phyloP scores from a whole-genome alignment of 2,888 invertebrate genomes.

The Callinectes sapidus region DNA sequence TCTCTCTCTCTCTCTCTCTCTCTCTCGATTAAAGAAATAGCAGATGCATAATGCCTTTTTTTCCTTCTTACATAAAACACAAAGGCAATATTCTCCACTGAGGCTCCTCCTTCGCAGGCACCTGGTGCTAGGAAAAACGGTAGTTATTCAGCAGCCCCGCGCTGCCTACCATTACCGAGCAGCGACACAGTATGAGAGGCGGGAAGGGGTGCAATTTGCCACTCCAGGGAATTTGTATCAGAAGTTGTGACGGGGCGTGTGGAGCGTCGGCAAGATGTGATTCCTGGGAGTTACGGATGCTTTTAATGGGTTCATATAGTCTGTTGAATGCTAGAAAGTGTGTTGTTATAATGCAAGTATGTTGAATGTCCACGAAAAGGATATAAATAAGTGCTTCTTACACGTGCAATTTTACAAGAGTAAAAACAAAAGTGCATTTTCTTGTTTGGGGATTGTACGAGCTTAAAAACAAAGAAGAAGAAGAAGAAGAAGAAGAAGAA shows the following conservation, averaged over 20 bases:
- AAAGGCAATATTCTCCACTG: background rate
- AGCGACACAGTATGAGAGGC: background rate
- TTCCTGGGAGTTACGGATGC: background rate
- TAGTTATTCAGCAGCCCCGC: background rate
- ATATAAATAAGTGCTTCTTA: background rate
- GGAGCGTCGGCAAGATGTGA: background rate
- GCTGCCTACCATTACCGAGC: background rate
- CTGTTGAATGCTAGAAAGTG: background rate
- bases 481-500: no score
- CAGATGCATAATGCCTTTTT: background rate
- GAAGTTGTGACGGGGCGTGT: background rate
- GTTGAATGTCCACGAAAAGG: no score
- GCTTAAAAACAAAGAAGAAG: no score
- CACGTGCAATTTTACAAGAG: background rate
- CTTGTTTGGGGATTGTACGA: no score
- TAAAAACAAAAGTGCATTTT: no score
- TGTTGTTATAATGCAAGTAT: no score
- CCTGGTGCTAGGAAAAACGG: background rate
- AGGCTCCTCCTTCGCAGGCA: background rate
- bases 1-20: background rate
- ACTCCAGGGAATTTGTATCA: constrained; percentile 9
- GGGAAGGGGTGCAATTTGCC: background rate
- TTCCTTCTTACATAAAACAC: background rate
- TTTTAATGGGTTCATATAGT: background rate
- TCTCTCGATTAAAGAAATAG: background rate